Percentiles rank a stretch among this genome's conserved stretches.
Conservation (phyloP, 2,113 vertebrate species). For the Cololabis saira region DNA sequence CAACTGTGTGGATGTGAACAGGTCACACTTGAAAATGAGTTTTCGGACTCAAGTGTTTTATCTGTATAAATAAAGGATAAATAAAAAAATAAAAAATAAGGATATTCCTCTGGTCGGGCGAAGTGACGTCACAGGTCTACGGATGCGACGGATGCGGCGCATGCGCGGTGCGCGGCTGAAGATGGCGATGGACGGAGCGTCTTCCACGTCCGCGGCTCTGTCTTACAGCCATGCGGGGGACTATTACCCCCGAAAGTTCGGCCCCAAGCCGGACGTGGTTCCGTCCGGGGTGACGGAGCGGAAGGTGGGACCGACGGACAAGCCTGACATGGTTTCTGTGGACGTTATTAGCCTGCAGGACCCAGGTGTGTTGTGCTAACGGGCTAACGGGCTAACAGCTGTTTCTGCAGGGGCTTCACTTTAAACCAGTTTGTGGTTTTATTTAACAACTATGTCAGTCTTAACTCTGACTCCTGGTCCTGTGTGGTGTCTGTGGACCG, state of each 20-base stretch:
- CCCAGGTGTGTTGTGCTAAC: conserved; percentile 79
- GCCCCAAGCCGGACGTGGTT: conserved; percentile 84
- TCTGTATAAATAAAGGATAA: too few species aligned
- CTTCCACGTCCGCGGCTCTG: conserved; percentile 80
- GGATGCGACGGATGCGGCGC: neutral
- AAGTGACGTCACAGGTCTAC: neutral
- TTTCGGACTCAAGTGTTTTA: too few species aligned
- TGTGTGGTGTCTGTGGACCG: rapidly evolving
- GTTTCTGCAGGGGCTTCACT: neutral
- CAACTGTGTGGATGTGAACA: too few species aligned
- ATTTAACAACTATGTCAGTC: neutral
- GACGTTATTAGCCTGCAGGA: conserved; percentile 79
- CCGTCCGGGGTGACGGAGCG: conserved; percentile 84
- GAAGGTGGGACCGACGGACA: conserved; percentile 78
- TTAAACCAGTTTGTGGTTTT: neutral
- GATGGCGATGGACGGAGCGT: conserved; percentile 77
- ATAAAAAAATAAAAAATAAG: too few species aligned
- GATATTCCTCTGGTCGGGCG: too few species aligned
- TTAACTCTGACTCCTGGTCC: neutral
- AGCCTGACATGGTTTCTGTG: conserved; percentile 84
- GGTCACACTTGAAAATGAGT: too few species aligned
- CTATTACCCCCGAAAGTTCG: conserved; percentile 82
- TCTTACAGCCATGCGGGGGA: conserved; percentile 76
- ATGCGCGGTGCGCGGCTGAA: conserved; percentile 49
- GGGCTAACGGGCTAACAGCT: conserved; percentile 34